Evolutionary conservation across 1,140 invertebrate genomes (phyloP).

Genomic region (Platorchestia sp.): DNA sequence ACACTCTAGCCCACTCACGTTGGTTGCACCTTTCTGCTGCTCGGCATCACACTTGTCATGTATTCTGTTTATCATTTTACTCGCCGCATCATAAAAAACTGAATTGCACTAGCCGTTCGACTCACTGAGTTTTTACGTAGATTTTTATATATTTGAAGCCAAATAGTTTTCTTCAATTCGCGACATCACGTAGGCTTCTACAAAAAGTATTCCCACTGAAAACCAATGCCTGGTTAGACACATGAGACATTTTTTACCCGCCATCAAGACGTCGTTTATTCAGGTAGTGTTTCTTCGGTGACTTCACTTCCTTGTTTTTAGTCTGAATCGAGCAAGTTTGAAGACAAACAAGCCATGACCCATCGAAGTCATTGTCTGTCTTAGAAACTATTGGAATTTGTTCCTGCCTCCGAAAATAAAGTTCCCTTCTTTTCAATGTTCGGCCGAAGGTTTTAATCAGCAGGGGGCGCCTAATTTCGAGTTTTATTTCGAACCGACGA

Average conservation of each 20-base stretch:
- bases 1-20: no score
- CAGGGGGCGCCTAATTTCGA: slow-evolving; percentile 23
- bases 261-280: background rate
- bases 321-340: background rate
- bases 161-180: no score
- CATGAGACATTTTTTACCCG: background rate
- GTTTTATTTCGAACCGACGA: background rate
- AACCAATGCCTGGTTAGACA: background rate
- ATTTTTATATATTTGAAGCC: no score
- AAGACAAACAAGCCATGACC: background rate
- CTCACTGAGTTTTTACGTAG: no score
- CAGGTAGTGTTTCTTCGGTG: background rate
- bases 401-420: background rate
- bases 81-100: no score
- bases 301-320: background rate
- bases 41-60: no score
- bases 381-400: background rate
- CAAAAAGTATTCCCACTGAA: background rate
- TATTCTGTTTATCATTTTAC: no score
- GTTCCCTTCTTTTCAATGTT: background rate
- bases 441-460: slow-evolving; percentile 12
- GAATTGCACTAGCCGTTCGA: no score
- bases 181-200: no score
- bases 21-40: no score
- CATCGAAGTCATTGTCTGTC: background rate